A percentile compares a stretch with the other conserved stretches of the same genome.
Evolutionary conservation across 23 tunicate species (phyloP).

Genomic region (Styela clava): DNA sequence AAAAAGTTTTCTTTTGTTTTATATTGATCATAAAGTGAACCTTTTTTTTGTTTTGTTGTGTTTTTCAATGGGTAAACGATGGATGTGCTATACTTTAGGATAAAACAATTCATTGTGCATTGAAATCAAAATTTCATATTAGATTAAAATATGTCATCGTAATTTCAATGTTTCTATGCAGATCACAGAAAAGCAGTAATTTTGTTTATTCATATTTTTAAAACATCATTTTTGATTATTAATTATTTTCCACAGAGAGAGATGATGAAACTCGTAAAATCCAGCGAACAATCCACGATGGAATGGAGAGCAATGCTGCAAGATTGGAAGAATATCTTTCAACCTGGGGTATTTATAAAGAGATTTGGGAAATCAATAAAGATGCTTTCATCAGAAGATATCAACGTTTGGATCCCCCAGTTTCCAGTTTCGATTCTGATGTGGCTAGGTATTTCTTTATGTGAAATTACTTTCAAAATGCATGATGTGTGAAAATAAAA

Average conservation of each 20-base stretch:
- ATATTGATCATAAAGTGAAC: too few species aligned
- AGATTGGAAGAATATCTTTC: constrained; percentile 66
- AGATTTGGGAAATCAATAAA: constrained; percentile 97
- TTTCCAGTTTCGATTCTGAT: constrained; percentile 91
- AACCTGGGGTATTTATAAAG: constrained; percentile 94
- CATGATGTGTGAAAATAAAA: not conserved
- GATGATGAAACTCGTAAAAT: constrained; percentile 91
- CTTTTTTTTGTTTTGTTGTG: too few species aligned
- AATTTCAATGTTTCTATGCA: too few species aligned
- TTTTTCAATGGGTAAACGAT: too few species aligned
- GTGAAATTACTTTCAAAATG: not conserved
- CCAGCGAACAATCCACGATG: constrained; percentile 77
- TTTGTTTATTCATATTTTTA: too few species aligned
- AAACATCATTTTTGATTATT: too few species aligned
- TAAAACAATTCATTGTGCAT: too few species aligned
- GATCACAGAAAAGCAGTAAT: too few species aligned
- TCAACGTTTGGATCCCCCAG: constrained; percentile 73
- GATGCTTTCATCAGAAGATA: constrained; percentile 91
- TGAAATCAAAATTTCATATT: too few species aligned
- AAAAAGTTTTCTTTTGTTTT: too few species aligned
- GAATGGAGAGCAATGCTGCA: constrained; percentile 69
- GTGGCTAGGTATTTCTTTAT: constrained; percentile 71
- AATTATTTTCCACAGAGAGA: constrained; percentile 36
- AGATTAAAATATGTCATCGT: too few species aligned
- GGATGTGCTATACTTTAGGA: too few species aligned